Evolutionary conservation across 2,113 vertebrate genomes (phyloP), one percentile per base, ranked within the genome.

Genomic region (Polyodon spathula): DNA sequence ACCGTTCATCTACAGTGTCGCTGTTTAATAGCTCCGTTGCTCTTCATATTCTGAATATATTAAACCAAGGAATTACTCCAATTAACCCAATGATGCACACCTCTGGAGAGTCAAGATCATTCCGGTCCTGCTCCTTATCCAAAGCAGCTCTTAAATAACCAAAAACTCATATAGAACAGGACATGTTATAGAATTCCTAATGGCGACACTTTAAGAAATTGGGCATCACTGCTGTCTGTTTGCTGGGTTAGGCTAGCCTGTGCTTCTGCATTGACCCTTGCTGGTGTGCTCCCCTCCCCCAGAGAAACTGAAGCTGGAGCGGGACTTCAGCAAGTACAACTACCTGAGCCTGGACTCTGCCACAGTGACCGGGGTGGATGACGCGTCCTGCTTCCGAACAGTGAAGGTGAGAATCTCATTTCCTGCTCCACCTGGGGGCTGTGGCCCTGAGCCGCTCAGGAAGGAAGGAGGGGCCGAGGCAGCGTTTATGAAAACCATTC

Each of bases 321-420:
- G 84, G 5, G 94, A 97, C 73, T 92, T 96, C 83, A 95, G 90
- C 85, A 92, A 89, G 54, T 98, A 97, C 73, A 97, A 97, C 81
- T 98, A 98, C 77, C 80, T 98, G 68, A 91, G 93, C 62, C 85
- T 97, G 66, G 96, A 97, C 74, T 98, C 93, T 0, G 93, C 95
- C 6, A 85, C 43, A 59, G 94, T 97, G 60, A 94, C 88, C 8
- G 94, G 93, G 15, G 82, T 97, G 61, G 96, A 98, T 9, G 96
- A 98, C 42, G 92, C 96, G 4, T 83, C 92, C 48, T 93, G 91
- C 73, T 98, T 98, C 81, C 83, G 88, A 68, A 97, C 95, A 1
- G 92, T 98, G 52, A 81, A 89, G 79, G 95, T 97, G 74, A 87
- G 89, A 4, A 8, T 40, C 64, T 4, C 8, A 9, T 8, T 54